Base-by-base conservation (phyloP, 2,888 invertebrate species). In the Nomada fucata region DNA sequence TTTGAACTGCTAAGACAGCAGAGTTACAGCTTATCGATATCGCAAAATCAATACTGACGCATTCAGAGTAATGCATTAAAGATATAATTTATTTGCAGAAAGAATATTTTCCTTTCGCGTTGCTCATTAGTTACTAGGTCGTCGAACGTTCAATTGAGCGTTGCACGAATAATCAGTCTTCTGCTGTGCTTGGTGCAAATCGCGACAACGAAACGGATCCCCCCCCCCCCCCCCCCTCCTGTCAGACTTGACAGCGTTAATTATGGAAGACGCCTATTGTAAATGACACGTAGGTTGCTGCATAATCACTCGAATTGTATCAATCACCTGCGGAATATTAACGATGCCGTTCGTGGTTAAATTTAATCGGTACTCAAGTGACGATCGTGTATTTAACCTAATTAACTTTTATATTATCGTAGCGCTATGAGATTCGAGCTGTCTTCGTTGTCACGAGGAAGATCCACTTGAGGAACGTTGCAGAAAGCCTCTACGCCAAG, bases 281-380 rank as follows among this genome's bases (percentile, higher is more conserved):
- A 72, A 72, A 75, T 64, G 71, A 68, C 61, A 81, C 59, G 76
- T 84, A 84, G 74, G 78, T 70, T 72, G 81, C 50, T 76, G 63
- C 71, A 65, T 75, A 76, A 85, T 80, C 53, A 57, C 68, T 64
- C 67, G 67, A 86, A 84, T 86, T 84, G 79, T 77, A 78, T 87
- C 85, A 78, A 85, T 87, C 80, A 87, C 83, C 87, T 83, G 85
- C 64, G 55, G 74, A 82, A 84, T 87, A 83, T 79, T 75, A 81
- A 83, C 64, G 50, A 79, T 72, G 64, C 72, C 78, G 61, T 36
- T 80, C 78, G 75, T 86, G 86, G 84, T 86, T 82, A 86, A 82
- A 86, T 84, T 78, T 75, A 64, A 86, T 82, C 76, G 72, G 50
- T 20, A 52, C 67, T 67, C 67, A 64, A 69, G 78, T 64, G 82